Evolutionary conservation across 2,888 invertebrate genomes (phyloP), one percentile per base, ranked within the genome.

Genomic region (Anarsia innoxiella): DNA sequence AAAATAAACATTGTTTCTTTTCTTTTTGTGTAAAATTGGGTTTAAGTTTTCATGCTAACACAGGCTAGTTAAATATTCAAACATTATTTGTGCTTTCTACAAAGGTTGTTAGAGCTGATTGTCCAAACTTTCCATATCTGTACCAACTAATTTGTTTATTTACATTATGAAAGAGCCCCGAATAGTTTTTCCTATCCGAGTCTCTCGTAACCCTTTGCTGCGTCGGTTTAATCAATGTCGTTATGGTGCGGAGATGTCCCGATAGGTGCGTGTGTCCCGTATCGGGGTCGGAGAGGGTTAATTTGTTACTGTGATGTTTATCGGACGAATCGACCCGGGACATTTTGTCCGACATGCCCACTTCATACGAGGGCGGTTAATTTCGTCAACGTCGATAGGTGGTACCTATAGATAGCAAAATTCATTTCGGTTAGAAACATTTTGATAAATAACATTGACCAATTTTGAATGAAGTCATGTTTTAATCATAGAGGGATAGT

Each of bases 301-400:
- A 78, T 78, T 78, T 76, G 76, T 73, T 63, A 67, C 69, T 52
- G 50, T 59, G 60, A 63, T 69, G 67, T 63, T 65, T 66, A 70
- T 70, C 67, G 50, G 52, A 34, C 52, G 51, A 56, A 56, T 59
- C 62, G 60, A 51, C 48, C 32, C 56, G 59, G 58, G 48, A 56
- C 63, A 59, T 66, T 63, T 66, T 26, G 33, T 33, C 51, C 53
- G 49, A 67, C 68, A 62, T 56, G 60, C 48, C 59, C 62, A 62
- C 59, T 56, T 57, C 51, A 62, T 66, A 53, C 48, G 52, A 41
- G 44, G 44, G 42, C 42, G 42, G 48, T 62, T 65, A 65, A 65
- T 68, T 72, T 65, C 55, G 60, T 59, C 60, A 50, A 48, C 52
- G 54, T 62, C 36, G 16, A 40, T 40, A 23, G 25, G 11, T 11